Evolutionary conservation across 1,140 invertebrate genomes (phyloP).

Genomic region (Elymnias hypermnestra): DNA sequence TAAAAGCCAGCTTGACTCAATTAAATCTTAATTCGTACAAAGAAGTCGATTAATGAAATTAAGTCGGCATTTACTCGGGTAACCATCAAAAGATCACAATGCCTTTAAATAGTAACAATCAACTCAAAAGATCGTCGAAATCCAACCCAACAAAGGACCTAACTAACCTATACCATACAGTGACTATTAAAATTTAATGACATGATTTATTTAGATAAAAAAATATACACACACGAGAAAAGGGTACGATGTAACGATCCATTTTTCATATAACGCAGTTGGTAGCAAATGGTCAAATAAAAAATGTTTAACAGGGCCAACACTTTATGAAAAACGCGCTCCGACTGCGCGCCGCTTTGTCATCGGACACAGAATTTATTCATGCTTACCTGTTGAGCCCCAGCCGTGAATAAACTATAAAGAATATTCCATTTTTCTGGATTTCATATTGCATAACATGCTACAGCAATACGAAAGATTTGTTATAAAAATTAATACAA

Average conservation of each 20-base stretch:
- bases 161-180: constrained; percentile 65
- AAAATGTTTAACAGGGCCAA: constrained; percentile 71
- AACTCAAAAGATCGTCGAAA: constrained; percentile 58
- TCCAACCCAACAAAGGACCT: constrained; percentile 62
- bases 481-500: no score
- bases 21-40: constrained; percentile 74
- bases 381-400: constrained; percentile 69
- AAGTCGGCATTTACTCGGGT: constrained; percentile 71
- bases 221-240: constrained; percentile 54
- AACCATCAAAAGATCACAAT: constrained; percentile 61
- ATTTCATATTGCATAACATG: constrained; percentile 61
- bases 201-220: constrained; percentile 72
- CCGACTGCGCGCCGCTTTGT: constrained; percentile 63
- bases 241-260: constrained; percentile 73
- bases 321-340: constrained; percentile 71
- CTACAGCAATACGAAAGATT: constrained; percentile 34
- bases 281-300: constrained; percentile 75
- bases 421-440: constrained; percentile 73
- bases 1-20: constrained; percentile 60
- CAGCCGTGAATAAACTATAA: constrained; percentile 71
- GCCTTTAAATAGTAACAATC: constrained; percentile 70
- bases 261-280: constrained; percentile 76
- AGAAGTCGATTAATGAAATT: constrained; percentile 74
- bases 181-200: constrained; percentile 76
- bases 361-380: constrained; percentile 68